A percentile compares a stretch with the other conserved stretches of the same genome.
Evolutionary conservation across 2,888 invertebrate genomes (phyloP).

Genomic region (Dasysyrphus albostriatus): DNA sequence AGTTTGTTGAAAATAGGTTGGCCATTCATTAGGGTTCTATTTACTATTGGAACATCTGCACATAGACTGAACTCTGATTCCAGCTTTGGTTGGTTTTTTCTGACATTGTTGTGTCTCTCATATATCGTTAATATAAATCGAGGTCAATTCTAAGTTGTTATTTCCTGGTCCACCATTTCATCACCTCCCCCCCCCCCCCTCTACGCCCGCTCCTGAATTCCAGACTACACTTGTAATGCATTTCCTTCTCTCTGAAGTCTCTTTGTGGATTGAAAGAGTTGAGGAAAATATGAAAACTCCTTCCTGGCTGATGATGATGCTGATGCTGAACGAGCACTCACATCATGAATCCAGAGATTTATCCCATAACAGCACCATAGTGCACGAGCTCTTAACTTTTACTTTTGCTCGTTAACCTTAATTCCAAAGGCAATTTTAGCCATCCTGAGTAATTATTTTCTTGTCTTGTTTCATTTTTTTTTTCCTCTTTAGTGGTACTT

Average conservation of each 20-base stretch:
- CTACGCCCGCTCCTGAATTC: not conserved
- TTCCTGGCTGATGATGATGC: constrained; percentile 11
- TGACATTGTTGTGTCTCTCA: too few relatives aligned
- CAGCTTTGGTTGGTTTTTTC: too few relatives aligned
- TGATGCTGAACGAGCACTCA: not conserved
- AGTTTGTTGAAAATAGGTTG: too few relatives aligned
- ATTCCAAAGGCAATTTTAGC: constrained; percentile 60
- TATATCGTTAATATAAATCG: too few relatives aligned
- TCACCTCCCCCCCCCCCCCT: not conserved
- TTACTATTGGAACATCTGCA: too few relatives aligned
- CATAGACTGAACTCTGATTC: too few relatives aligned
- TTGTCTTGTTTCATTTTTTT: constrained; percentile 32
- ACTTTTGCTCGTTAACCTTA: constrained; percentile 73
- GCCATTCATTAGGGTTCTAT: too few relatives aligned
- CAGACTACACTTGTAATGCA: not conserved
- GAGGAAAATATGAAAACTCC: constrained; percentile 47
- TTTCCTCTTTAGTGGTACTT: constrained; percentile 4
- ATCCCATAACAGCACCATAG: constrained; percentile 17
- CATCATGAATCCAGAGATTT: constrained; percentile 51
- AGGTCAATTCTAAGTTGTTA: too few relatives aligned
- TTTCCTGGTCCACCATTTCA: too few relatives aligned
- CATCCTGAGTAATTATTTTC: constrained; percentile 62
- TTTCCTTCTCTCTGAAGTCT: not conserved
- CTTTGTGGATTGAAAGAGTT: constrained; percentile 2
- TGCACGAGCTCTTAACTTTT: constrained; percentile 56